Conservation (phyloP, 2,888 invertebrate genomes). For the Thyatira batis region DNA sequence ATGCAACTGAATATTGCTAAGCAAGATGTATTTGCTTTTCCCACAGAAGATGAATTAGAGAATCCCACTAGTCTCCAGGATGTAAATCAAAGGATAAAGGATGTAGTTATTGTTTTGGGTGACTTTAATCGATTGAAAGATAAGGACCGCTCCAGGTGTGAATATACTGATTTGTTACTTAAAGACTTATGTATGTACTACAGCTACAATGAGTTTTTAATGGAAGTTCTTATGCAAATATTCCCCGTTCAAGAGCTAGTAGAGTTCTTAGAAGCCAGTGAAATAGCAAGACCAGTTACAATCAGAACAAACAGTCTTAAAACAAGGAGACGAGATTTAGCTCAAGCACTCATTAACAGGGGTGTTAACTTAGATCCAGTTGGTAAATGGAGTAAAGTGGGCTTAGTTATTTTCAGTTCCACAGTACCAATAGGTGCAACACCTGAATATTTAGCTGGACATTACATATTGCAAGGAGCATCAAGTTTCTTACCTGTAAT, state of each 20-base stretch:
- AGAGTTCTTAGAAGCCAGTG: conserved; percentile 98
- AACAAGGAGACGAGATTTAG: conserved; percentile 94
- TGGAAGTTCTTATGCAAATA: conserved; percentile 95
- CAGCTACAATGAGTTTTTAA: conserved; percentile 97
- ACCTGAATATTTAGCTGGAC: conserved; percentile 98
- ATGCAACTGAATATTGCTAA: conserved; percentile 90
- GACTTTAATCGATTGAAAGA: conserved; percentile 89
- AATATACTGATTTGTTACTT: conserved; percentile 90
- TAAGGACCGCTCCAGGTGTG: conserved; percentile 86
- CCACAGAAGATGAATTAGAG: conserved; percentile 87
- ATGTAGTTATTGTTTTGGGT: conserved; percentile 89
- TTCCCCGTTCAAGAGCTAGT: conserved; percentile 93
- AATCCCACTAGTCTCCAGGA: conserved; percentile 90
- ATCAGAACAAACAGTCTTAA: conserved; percentile 98
- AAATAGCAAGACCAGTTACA: conserved; percentile 96
- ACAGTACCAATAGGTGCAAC: conserved; percentile 99
- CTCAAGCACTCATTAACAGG: conserved; percentile 96
- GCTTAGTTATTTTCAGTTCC: conserved; percentile 96
- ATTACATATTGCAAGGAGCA: conserved; percentile 98
- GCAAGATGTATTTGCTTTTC: conserved; percentile 90
- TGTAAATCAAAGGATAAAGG: conserved; percentile 94
- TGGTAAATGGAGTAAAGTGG: conserved; percentile 99
- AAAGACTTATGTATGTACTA: conserved; percentile 96
- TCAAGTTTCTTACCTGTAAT: conserved; percentile 98
- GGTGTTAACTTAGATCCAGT: conserved; percentile 99